Evolutionary conservation across 2,113 vertebrate genomes (phyloP).

Genomic region (Entomyzon cyanotis): DNA sequence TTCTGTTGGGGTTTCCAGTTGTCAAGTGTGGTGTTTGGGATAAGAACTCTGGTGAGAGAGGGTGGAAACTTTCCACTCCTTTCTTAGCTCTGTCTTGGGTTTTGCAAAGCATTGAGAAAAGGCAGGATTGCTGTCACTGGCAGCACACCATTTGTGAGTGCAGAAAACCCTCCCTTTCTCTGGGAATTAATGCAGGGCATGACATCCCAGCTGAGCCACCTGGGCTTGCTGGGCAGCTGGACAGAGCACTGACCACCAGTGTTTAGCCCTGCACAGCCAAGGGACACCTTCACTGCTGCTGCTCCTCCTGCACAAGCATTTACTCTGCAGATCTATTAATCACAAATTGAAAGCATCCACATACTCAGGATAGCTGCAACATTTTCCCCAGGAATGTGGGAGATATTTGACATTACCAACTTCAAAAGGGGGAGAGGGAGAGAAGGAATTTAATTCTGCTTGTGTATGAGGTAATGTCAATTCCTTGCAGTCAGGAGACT

Average conservation of each 20-base stretch:
- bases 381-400: slow-evolving; percentile 22
- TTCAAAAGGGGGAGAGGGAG: slow-evolving; percentile 30
- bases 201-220: neutral
- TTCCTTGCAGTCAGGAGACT: slow-evolving; percentile 47
- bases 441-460: slow-evolving; percentile 46
- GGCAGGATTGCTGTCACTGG: neutral
- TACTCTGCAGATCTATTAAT: neutral
- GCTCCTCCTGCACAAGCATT: neutral
- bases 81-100: neutral
- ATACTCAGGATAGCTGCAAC: neutral
- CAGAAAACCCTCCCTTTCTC: neutral
- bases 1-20: neutral
- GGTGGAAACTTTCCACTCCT: neutral
- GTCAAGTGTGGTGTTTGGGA: neutral
- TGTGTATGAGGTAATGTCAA: slow-evolving; percentile 65
- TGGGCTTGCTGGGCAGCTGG: neutral
- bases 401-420: slow-evolving; percentile 29
- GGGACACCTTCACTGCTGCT: neutral
- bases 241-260: neutral
- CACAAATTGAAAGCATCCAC: slow-evolving; percentile 10
- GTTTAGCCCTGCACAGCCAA: neutral
- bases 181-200: neutral
- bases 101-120: neutral
- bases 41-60: accelerated
- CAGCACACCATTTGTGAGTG: neutral